Conservation (phyloP, 1,140 invertebrate genomes). For the Gerris buenoi region DNA sequence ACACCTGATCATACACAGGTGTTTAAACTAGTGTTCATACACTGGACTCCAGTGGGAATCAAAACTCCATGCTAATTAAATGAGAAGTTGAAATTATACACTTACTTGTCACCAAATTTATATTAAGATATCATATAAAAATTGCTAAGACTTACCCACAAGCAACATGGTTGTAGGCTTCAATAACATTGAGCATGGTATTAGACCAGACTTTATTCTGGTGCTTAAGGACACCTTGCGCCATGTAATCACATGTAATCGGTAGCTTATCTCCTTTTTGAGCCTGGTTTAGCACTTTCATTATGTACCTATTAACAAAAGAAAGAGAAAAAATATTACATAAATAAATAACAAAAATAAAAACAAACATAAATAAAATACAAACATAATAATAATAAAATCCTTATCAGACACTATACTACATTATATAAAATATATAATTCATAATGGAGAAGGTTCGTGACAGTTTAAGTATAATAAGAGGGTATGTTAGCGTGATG, state of each 20-base stretch:
- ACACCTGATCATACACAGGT: too few species aligned
- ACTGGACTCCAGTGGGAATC: too few species aligned
- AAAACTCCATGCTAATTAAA: too few species aligned
- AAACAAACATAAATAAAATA: too few species aligned
- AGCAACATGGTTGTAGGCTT: conserved; percentile 50
- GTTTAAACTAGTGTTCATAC: too few species aligned
- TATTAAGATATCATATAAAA: background rate
- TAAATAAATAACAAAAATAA: background rate
- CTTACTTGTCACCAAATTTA: conserved; percentile 14
- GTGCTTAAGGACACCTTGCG: background rate
- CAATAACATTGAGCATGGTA: conserved; percentile 42
- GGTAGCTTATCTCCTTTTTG: background rate
- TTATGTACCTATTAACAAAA: background rate
- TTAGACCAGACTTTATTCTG: conserved; percentile 38
- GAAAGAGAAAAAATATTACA: background rate
- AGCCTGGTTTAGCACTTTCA: background rate
- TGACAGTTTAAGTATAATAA: too few species aligned
- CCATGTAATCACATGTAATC: background rate
- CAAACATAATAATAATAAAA: too few species aligned
- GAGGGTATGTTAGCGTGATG: too few species aligned
- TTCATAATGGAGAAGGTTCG: too few species aligned
- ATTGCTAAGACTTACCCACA: conserved; percentile 52
- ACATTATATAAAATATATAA: too few species aligned
- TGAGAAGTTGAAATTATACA: too few species aligned
- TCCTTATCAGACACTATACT: too few species aligned